These are phyloP conservation scores for Microctenopoma steveboyesi DNA, from an alignment of 2,797 vertebrate genomes.

Conservation along the genomic window DNA sequence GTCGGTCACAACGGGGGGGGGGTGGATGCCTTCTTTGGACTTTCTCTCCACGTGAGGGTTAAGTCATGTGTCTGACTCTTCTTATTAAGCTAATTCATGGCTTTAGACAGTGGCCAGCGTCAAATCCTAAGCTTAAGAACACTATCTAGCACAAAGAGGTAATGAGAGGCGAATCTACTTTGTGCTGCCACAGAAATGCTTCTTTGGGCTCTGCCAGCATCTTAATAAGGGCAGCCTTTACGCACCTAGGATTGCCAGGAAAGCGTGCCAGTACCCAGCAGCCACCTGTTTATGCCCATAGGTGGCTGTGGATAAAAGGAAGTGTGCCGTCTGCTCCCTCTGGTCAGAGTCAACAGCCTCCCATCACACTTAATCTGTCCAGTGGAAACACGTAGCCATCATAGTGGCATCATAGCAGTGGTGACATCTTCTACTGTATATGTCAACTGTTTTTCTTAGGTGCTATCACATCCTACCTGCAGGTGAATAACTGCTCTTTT, in stretches of 20 bases:
- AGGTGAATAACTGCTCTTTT: constrained; percentile 43
- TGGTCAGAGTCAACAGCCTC: constrained; percentile 49
- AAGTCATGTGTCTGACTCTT: constrained; percentile 68
- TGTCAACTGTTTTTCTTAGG: constrained; percentile 24
- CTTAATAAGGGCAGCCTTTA: constrained; percentile 37
- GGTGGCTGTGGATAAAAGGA: constrained; percentile 43
- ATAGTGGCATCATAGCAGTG: not conserved
- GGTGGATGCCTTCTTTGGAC: constrained; percentile 32
- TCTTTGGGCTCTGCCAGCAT: constrained; percentile 26
- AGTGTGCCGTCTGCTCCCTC: constrained; percentile 34
- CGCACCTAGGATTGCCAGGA: constrained; percentile 18
- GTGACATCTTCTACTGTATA: constrained; percentile 2
- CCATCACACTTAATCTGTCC: constrained; percentile 35
- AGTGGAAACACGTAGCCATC: constrained; percentile 25
- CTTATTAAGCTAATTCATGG: constrained; percentile 82
- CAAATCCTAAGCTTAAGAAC: constrained; percentile 71
- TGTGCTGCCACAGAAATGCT: constrained; percentile 44
- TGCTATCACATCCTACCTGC: constrained; percentile 5
- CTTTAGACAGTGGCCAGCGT: constrained; percentile 68
- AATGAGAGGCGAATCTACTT: constrained; percentile 64
- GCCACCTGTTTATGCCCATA: constrained; percentile 52
- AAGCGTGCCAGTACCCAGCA: constrained; percentile 34
- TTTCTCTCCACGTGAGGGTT: constrained; percentile 70
- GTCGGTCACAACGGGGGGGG: no score
- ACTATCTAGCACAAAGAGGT: constrained; percentile 56